These are phyloP conservation scores for Dipodomys spectabilis DNA, from an alignment of 2,113 vertebrate species.

Conservation along the genomic window DNA sequence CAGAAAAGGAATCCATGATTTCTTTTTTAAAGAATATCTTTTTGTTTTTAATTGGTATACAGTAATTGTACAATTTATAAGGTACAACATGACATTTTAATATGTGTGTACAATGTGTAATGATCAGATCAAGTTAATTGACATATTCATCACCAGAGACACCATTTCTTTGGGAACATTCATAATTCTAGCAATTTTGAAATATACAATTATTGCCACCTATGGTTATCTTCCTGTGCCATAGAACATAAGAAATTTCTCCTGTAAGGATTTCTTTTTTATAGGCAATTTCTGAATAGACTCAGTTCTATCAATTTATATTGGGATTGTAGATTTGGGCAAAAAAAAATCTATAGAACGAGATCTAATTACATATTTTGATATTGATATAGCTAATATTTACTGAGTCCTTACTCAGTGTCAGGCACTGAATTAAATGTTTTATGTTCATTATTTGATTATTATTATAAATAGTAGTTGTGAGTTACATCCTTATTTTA, in stretches of 20 bases:
- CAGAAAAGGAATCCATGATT: neutral
- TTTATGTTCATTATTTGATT: neutral
- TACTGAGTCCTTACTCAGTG: slow-evolving; percentile 3
- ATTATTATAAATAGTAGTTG: neutral
- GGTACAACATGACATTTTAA: neutral
- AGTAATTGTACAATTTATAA: neutral
- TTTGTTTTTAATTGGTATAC: neutral
- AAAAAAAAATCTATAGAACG: neutral
- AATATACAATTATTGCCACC: neutral
- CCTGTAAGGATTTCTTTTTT: neutral
- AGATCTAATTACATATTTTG: slow-evolving; percentile 11
- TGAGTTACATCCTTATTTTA: neutral
- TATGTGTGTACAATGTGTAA: neutral
- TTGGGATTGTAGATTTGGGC: neutral
- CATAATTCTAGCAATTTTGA: neutral
- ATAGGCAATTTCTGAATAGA: slow-evolving; percentile 41
- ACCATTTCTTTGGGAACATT: neutral
- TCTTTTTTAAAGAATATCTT: neutral
- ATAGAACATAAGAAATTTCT: no score
- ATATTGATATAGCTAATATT: slow-evolving; percentile 21
- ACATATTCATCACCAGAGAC: neutral
- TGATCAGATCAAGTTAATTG: neutral
- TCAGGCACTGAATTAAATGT: neutral
- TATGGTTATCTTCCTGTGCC: neutral
- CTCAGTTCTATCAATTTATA: neutral